Conservation (phyloP, 2,113 vertebrate genomes). For the Scomber scombrus region DNA sequence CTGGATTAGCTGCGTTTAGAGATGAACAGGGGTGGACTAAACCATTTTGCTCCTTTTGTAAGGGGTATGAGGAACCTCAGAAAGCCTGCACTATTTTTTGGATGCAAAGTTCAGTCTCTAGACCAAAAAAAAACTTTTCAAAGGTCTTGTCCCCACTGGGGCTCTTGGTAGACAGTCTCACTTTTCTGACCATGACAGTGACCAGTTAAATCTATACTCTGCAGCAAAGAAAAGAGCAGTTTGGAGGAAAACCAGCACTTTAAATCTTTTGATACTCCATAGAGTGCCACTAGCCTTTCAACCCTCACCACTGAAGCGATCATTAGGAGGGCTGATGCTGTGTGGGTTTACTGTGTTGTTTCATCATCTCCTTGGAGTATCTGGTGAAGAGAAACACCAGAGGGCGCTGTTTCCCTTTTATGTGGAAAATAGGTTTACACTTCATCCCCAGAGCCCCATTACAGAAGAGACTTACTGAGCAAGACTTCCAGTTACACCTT, state of each 20-base stretch:
- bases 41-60: background rate
- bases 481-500: background rate
- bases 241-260: slow-evolving; percentile 28
- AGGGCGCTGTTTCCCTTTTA: slow-evolving; percentile 47
- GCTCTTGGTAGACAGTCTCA: too few relatives aligned
- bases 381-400: slow-evolving; percentile 41
- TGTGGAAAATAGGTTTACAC: slow-evolving; percentile 29
- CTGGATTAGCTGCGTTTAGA: background rate
- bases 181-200: slow-evolving; percentile 14
- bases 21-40: background rate
- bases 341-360: background rate
- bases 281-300: background rate
- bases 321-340: slow-evolving; percentile 24
- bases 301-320: slow-evolving; percentile 19
- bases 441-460: slow-evolving; percentile 30
- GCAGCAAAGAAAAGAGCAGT: slow-evolving; percentile 13
- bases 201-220: slow-evolving; percentile 29
- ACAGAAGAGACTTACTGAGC: background rate
- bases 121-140: too few relatives aligned
- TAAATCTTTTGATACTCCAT: slow-evolving; percentile 24
- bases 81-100: too few relatives aligned
- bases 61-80: too few relatives aligned
- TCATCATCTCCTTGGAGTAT: background rate
- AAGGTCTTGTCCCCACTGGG: too few relatives aligned
- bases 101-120: too few relatives aligned